A percentile compares a stretch with the other conserved stretches of the same genome.
Evolutionary conservation across 2,888 invertebrate genomes (phyloP).

Genomic region (Habroteleia sp.): DNA sequence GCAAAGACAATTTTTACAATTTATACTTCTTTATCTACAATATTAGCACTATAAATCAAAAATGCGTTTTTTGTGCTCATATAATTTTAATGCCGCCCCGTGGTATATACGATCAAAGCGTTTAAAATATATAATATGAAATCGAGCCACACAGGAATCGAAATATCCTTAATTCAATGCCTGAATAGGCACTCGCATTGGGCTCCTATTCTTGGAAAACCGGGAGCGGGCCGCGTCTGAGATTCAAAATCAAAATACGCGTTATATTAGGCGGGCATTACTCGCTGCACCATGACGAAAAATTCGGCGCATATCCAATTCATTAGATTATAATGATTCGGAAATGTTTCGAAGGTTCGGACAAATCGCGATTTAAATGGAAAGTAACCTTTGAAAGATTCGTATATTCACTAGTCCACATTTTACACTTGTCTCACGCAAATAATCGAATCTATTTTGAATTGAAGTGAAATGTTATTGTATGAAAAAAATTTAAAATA

Average conservation of each 20-base stretch:
- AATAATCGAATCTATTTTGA: slow-evolving; percentile 12
- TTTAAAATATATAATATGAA: slow-evolving; percentile 29
- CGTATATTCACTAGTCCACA: slow-evolving; percentile 4
- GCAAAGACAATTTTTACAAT: too few species aligned
- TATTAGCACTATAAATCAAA: not conserved
- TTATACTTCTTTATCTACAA: too few species aligned
- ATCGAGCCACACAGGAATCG: slow-evolving; percentile 9
- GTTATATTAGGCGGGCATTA: slow-evolving; percentile 30
- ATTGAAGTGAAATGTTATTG: too few species aligned
- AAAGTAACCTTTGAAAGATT: too few species aligned
- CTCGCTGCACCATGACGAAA: slow-evolving; percentile 49
- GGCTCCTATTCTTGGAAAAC: slow-evolving; percentile 37
- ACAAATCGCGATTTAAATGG: slow-evolving; percentile 19
- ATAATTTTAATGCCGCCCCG: not conserved
- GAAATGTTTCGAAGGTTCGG: slow-evolving; percentile 34
- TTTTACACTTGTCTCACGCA: slow-evolving; percentile 24
- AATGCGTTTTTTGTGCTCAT: not conserved
- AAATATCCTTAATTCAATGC: slow-evolving; percentile 1
- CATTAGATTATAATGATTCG: slow-evolving; percentile 50
- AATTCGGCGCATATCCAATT: slow-evolving; percentile 47
- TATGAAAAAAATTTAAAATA: too few species aligned
- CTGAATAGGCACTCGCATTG: slow-evolving; percentile 34
- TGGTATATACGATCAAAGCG: slow-evolving; percentile 3
- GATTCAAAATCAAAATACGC: slow-evolving; percentile 45
- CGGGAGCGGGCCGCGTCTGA: too few species aligned